Conservation (phyloP, 2,113 vertebrate genomes). For the Lamprotornis superbus region DNA sequence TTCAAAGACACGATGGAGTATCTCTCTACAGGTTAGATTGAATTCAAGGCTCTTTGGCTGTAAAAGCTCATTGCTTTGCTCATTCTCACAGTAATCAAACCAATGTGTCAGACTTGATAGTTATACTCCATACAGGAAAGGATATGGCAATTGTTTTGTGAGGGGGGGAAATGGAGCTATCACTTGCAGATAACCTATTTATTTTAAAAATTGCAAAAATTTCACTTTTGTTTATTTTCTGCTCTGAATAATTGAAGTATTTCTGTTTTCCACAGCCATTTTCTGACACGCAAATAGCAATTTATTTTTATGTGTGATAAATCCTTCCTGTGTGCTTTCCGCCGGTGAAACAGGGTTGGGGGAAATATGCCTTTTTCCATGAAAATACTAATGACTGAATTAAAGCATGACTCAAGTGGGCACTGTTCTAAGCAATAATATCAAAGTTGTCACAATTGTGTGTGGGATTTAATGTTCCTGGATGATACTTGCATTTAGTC, state of each 20-base stretch:
- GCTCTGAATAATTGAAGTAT: constrained; percentile 16
- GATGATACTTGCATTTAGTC: not conserved
- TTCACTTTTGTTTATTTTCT: constrained; percentile 1
- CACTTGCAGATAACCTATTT: not conserved
- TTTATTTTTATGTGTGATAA: constrained; percentile 29
- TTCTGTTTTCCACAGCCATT: constrained; percentile 1
- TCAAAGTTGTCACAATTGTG: not conserved
- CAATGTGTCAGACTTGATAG: constrained; percentile 1
- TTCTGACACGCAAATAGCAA: constrained; percentile 15
- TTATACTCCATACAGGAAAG: not conserved
- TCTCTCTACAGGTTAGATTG: not conserved
- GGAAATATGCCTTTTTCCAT: not conserved
- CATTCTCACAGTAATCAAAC: constrained; percentile 24
- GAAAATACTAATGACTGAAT: constrained; percentile 1
- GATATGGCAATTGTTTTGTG: not conserved
- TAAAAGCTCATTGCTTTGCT: not conserved
- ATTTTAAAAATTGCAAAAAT: constrained; percentile 1
- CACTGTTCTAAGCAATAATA: not conserved
- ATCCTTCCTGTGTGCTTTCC: constrained; percentile 14
- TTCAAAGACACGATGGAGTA: not conserved
- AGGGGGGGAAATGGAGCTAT: not conserved
- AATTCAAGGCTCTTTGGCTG: not conserved
- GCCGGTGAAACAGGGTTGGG: not conserved
- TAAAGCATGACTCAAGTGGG: constrained; percentile 11
- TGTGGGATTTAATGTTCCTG: constrained; percentile 16